Evolutionary conservation across 2,797 vertebrate species (phyloP).

Genomic region (Rhinoraja longicauda): DNA sequence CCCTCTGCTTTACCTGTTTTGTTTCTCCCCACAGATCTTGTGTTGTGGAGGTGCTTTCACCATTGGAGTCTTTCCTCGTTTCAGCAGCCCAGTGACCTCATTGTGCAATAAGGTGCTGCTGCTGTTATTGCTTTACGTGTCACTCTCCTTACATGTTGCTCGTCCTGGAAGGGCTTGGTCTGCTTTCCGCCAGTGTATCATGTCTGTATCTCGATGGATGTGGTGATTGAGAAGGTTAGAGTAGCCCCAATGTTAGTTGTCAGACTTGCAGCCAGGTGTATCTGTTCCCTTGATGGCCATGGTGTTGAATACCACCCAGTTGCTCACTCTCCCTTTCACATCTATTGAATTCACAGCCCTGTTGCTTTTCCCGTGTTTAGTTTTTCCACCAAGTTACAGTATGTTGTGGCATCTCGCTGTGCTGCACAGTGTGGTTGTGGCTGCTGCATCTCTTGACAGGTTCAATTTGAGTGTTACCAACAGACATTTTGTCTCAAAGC

Average conservation of each 20-base stretch:
- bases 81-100: neutral
- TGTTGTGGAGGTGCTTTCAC: neutral
- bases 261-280: neutral
- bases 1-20: conserved; percentile 8
- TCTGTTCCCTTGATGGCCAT: neutral
- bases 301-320: no score
- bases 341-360: neutral
- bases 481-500: neutral
- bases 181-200: conserved; percentile 2
- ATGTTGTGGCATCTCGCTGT: neutral
- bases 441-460: neutral
- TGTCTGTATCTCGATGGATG: no score
- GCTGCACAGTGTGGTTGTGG: neutral
- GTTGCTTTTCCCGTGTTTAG: neutral
- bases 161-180: neutral
- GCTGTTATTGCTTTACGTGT: neutral
- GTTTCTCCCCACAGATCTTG: neutral
- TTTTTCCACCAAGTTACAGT: neutral
- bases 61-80: neutral
- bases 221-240: neutral
- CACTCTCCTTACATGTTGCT: neutral
- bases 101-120: neutral
- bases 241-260: neutral
- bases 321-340: neutral
- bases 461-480: neutral